Percentiles rank a stretch among this genome's conserved stretches.
These are phyloP conservation scores for Haemorhous mexicanus DNA, from an alignment of 2,113 vertebrate species.

Conservation along the genomic window DNA sequence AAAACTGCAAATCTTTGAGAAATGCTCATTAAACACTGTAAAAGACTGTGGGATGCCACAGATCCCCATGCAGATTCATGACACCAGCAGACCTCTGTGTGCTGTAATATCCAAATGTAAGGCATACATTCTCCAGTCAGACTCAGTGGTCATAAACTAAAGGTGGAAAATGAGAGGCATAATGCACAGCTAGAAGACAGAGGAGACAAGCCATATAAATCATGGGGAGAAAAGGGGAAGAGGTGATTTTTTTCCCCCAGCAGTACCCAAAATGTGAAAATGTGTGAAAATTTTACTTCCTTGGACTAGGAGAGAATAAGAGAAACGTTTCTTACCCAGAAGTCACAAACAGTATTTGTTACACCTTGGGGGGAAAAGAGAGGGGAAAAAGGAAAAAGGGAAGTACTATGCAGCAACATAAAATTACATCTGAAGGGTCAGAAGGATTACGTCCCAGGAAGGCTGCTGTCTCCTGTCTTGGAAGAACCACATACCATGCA, in stretches of 20 bases:
- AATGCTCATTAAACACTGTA: neutral
- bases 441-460: neutral
- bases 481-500: neutral
- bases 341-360: neutral
- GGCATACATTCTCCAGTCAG: neutral
- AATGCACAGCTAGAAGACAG: neutral
- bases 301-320: neutral
- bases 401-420: neutral
- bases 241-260: neutral
- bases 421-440: neutral
- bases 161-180: conserved; percentile 7
- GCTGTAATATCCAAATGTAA: neutral
- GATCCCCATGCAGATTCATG: conserved; percentile 2
- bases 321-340: neutral
- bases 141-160: conserved; percentile 21
- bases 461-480: neutral
- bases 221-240: neutral
- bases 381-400: neutral
- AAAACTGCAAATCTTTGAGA: neutral
- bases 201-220: conserved; percentile 4
- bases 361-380: neutral
- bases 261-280: neutral
- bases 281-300: neutral
- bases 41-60: neutral
- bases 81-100: neutral